phyloP scores from a whole-genome alignment of 2,888 invertebrate species.

The Scaptodrosophila latifasciaeformis region DNA sequence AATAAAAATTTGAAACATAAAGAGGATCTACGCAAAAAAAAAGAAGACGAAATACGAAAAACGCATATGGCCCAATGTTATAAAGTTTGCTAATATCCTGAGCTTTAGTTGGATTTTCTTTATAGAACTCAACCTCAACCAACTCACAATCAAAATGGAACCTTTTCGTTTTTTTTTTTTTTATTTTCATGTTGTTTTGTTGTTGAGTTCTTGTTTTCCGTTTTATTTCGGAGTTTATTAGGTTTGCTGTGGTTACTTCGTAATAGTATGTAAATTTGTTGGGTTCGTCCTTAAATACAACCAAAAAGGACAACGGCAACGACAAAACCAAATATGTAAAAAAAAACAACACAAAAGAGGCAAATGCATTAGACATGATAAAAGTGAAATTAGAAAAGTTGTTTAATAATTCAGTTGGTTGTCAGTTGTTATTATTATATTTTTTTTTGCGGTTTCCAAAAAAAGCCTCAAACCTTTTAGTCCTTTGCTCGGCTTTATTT shows the following conservation, averaged over 20 bases:
- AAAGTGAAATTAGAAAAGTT: slow-evolving; percentile 62
- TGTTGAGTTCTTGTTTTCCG: neutral
- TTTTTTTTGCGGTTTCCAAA: neutral
- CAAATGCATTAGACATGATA: slow-evolving; percentile 27
- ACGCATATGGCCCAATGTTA: slow-evolving; percentile 49
- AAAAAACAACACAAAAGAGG: neutral
- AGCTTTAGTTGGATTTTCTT: slow-evolving; percentile 31
- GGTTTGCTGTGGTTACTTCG: slow-evolving; percentile 31
- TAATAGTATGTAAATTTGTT: slow-evolving; percentile 49
- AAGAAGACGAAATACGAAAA: too few species aligned
- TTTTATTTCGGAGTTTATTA: slow-evolving; percentile 48
- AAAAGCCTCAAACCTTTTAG: neutral
- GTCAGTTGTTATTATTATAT: slow-evolving; percentile 10
- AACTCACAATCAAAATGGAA: too few species aligned
- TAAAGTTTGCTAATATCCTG: slow-evolving; percentile 48
- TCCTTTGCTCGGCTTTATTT: too few species aligned
- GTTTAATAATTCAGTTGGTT: slow-evolving; percentile 60
- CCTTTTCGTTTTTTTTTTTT: too few species aligned
- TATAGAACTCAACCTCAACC: too few species aligned
- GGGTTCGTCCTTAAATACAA: neutral
- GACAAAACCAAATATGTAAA: neutral
- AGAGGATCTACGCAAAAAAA: slow-evolving; percentile 37
- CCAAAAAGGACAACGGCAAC: slow-evolving; percentile 11
- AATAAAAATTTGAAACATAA: slow-evolving; percentile 48
- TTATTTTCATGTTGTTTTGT: too few species aligned